Percentiles rank a stretch among this genome's conserved stretches.
Evolutionary conservation across 2,113 vertebrate genomes (phyloP).

Genomic region (Tragelaphus scriptus): DNA sequence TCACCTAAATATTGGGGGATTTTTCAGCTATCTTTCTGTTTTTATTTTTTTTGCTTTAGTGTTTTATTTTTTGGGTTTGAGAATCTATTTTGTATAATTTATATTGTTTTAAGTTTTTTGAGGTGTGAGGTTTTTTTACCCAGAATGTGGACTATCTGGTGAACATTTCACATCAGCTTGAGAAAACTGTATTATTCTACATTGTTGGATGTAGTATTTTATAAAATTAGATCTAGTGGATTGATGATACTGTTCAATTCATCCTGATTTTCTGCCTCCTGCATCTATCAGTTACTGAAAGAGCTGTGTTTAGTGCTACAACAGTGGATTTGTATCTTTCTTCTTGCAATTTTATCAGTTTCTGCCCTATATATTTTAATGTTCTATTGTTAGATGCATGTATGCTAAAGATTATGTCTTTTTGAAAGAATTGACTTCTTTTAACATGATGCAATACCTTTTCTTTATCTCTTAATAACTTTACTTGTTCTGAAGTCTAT

Average conservation of each 20-base stretch:
- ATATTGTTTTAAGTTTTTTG: not conserved
- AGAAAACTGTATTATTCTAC: not conserved
- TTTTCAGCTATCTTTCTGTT: not conserved
- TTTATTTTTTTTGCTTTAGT: not conserved
- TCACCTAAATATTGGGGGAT: not conserved
- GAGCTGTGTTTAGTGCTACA: not conserved
- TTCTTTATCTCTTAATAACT: not conserved
- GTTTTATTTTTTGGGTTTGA: not conserved
- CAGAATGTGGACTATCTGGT: not conserved
- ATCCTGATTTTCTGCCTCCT: not conserved
- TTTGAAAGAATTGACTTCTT: not conserved
- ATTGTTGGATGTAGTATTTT: not conserved
- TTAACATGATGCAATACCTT: not conserved
- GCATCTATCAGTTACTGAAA: not conserved
- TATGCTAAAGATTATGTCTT: not conserved
- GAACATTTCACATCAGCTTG: not conserved
- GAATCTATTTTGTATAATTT: not conserved
- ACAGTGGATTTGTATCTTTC: not conserved
- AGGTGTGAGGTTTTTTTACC: not conserved
- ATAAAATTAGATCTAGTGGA: not conserved
- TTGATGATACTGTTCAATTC: not conserved
- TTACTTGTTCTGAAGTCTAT: not conserved
- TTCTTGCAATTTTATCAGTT: not conserved
- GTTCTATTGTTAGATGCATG: not conserved
- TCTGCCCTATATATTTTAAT: not conserved